phyloP scores from a whole-genome alignment of 2,797 vertebrate species.

The Rhynchonycteris naso region DNA sequence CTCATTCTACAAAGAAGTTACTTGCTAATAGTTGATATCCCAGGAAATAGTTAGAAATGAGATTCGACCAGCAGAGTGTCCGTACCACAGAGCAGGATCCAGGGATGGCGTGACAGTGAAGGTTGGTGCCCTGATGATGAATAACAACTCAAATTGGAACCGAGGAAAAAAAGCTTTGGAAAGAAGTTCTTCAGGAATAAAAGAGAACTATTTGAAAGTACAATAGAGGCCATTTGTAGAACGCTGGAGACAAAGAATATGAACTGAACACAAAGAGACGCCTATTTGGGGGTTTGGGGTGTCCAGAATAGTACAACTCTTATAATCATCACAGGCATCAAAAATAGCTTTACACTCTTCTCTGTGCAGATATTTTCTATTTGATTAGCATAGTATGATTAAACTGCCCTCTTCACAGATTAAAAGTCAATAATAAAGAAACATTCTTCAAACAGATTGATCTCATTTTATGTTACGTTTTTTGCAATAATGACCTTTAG shows the following conservation, averaged over 20 bases:
- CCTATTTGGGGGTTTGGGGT: not conserved
- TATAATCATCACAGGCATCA: not conserved
- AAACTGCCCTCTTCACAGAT: not conserved
- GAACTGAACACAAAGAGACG: not conserved
- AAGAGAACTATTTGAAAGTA: not conserved
- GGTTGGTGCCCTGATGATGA: not conserved
- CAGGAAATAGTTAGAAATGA: not conserved
- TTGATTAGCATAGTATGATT: not conserved
- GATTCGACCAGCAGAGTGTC: not conserved
- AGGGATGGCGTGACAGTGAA: not conserved
- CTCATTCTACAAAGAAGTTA: not conserved
- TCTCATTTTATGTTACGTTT: not conserved
- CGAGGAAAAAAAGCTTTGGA: not conserved
- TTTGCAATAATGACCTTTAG: not conserved
- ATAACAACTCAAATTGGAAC: not conserved
- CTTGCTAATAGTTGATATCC: not conserved
- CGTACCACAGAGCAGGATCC: not conserved
- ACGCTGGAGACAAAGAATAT: not conserved
- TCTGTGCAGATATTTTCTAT: not conserved
- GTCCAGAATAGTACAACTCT: not conserved
- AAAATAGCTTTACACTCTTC: not conserved
- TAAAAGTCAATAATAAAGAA: not conserved
- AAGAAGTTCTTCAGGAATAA: not conserved
- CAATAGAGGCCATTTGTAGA: not conserved
- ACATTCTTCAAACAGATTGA: not conserved